phyloP scores from a whole-genome alignment of 2,888 invertebrate species.

The Orchesella flavescens region DNA sequence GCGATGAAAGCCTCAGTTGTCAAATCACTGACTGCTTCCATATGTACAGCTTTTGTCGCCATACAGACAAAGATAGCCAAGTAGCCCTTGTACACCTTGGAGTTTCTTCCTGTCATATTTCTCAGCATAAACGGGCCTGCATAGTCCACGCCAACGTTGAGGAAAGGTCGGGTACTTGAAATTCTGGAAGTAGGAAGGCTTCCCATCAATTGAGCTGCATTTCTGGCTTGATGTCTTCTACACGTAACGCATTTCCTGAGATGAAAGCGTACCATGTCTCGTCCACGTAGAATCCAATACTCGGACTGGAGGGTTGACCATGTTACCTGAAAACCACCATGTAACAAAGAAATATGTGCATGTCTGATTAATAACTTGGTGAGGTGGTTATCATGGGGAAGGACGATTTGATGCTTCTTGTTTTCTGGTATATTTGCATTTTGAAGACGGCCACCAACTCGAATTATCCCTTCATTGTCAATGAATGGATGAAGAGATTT shows the following conservation, averaged over 20 bases:
- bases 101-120: background rate
- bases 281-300: constrained; percentile 45
- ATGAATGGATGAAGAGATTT: constrained; percentile 22
- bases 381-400: constrained; percentile 27
- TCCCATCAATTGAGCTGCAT: constrained; percentile 19
- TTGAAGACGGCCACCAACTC: constrained; percentile 71
- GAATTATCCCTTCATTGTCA: constrained; percentile 61
- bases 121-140: constrained; percentile 21
- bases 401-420: constrained; percentile 55
- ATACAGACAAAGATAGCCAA: constrained; percentile 23
- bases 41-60: constrained; percentile 3
- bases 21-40: background rate
- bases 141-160: constrained; percentile 17
- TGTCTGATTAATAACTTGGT: constrained; percentile 9
- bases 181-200: constrained; percentile 4
- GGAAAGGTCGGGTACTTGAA: background rate
- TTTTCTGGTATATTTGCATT: constrained; percentile 66
- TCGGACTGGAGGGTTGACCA: background rate
- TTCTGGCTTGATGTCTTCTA: background rate
- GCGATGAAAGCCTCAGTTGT: constrained; percentile 21
- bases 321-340: constrained; percentile 28
- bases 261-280: background rate
- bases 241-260: constrained; percentile 39
- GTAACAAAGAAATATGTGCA: constrained; percentile 5
- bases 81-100: background rate